Base-by-base conservation (phyloP, 2,797 vertebrate species). In the Coranthus polyacanthus region DNA sequence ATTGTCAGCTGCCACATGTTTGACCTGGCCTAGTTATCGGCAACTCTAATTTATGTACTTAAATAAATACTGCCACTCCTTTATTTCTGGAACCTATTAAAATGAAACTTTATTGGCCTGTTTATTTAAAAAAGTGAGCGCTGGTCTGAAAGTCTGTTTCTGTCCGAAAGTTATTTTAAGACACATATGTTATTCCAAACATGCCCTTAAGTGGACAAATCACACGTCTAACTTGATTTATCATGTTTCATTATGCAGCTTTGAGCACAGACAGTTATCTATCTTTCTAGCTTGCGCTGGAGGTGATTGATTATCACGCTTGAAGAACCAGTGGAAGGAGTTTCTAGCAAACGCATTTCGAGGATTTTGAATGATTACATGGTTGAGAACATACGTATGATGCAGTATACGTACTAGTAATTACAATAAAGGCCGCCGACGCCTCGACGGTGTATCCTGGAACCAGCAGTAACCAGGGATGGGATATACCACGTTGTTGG, bases 241-340 rank as follows among this genome's bases (percentile, higher is more conserved):
- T 68, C 60, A 49, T 22, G 29, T 73, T 68, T 76, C 60, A 76
- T 80, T 57, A 57, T 57, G 68, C 76, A 32, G 53, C 60, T 62
- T 42, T 38, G 45, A 68, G 75, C 65, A 37, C 16, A 8, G 4
- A 53, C 49, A 5, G 53, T 39, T 68, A 76, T 87, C 72, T 62
- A 16, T 68, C 69, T 55, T 18, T 5, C 37, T 51, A 45, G 39
- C 38, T 65, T 60, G 12, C 57, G 49, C 17, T 5, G 26, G 16
- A 0, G 24, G 32, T 75, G 80, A 80, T 29, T 69, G 68, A 82
- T 76, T 43, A 47, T 43, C 3, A 15, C 8, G 52, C 62, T 26
- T 5, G 1, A 16, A 18, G 41, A 67, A 39, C 52, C 36, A 18
- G 65, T 51, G 2, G 7, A 18, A 57, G 68, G 24, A 45, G 36